These are phyloP conservation scores for Strix aluco DNA, from an alignment of 2,113 vertebrate species.

Conservation along the genomic window DNA sequence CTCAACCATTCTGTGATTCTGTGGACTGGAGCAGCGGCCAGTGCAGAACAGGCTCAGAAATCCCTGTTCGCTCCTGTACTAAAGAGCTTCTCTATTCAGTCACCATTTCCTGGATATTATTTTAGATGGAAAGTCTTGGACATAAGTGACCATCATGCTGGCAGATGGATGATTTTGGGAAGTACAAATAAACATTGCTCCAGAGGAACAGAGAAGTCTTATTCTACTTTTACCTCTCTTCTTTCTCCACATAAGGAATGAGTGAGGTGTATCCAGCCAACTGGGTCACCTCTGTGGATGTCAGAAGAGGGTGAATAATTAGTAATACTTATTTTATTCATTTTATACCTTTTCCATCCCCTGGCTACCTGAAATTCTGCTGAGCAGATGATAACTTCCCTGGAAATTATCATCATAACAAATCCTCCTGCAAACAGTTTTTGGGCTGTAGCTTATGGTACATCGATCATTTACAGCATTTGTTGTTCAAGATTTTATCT, in stretches of 20 bases:
- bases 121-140: background rate
- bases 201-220: background rate
- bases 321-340: background rate
- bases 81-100: background rate
- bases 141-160: background rate
- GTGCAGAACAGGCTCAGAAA: background rate
- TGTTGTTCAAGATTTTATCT: background rate
- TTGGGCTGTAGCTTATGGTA: background rate
- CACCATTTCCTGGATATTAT: background rate
- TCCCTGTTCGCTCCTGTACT: background rate
- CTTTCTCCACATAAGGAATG: background rate
- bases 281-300: background rate
- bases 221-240: background rate
- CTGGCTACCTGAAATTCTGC: background rate
- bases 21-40: background rate
- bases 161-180: background rate
- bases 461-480: background rate
- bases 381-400: background rate
- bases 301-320: background rate
- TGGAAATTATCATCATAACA: background rate
- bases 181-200: background rate
- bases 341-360: background rate
- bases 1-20: background rate
- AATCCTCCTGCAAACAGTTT: background rate
- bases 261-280: background rate